Evolutionary conservation across 2,113 vertebrate genomes (phyloP), one percentile per base, ranked within the genome.

Genomic region (Actenoides hombroni): DNA sequence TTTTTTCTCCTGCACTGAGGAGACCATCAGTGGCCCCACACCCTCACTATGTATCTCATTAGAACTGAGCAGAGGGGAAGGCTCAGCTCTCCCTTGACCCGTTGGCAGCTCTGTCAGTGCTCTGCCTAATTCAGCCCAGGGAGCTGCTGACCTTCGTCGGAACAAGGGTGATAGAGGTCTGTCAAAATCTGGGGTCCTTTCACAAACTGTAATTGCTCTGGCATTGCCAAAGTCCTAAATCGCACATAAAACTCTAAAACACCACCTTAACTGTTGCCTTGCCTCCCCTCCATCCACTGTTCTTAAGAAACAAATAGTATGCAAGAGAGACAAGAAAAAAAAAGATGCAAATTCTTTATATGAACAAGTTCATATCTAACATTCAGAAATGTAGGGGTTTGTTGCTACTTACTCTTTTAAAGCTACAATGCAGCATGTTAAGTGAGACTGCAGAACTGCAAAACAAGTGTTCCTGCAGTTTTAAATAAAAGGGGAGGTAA

Each of bases 331-430:
- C 31, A 63, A 64, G 46, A 4, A 26, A 61, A 40, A 37, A 69
- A 75, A 53, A 67, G 19, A 10, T 8, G 4, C 8, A 19, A 40
- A 28, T 16, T 57, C 33, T 76, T 51, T 5, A 23, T 3, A 26
- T 14, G 16, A 79, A 51, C 3, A 69, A 6, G 10, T 60, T 73
- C 0, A 0, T 21, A 69, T 6, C 9, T 14, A 31, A 13, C 0
- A 0, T 57, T 51, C 57, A 54, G 49, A 63, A 90, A 39, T 8
- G 0, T 16, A 70, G 56, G 11, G 24, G 8, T 89, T 51, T 0
- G 0, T 33, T 69, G 33, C 13, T 77, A 9, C 48, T 33, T 64
- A 9, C 20, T 57, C 39, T 26, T 48, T 82, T 63, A 67, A 44
- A 84, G 13, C 12, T 39, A 65, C 1, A 2, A 8, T 4, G 5